These are phyloP conservation scores for Tadarida brasiliensis DNA, from an alignment of 2,797 vertebrate genomes.

Conservation along the genomic window DNA sequence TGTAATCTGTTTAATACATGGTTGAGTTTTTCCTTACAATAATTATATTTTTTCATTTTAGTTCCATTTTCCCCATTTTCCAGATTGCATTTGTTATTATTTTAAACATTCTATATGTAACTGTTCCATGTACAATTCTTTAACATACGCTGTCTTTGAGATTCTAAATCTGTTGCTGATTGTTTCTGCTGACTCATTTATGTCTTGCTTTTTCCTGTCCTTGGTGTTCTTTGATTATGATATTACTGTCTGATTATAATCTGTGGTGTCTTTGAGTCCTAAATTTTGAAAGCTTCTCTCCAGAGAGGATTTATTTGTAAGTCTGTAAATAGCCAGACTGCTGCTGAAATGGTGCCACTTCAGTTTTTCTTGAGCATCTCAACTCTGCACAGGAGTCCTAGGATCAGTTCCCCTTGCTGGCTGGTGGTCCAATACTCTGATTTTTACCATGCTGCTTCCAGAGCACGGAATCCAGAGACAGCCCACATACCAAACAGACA, in stretches of 20 bases:
- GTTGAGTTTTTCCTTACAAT: not conserved
- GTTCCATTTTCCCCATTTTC: not conserved
- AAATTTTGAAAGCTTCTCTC: not conserved
- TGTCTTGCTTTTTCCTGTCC: not conserved
- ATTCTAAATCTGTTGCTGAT: not conserved
- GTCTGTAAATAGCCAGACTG: not conserved
- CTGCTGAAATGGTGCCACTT: not conserved
- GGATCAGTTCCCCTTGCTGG: not conserved
- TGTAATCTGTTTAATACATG: not conserved
- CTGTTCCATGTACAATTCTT: not conserved
- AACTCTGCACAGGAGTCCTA: not conserved
- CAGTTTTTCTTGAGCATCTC: not conserved
- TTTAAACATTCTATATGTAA: not conserved
- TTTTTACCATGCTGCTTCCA: not conserved
- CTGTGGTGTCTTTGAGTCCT: not conserved
- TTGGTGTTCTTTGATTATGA: not conserved
- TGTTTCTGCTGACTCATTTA: slow-evolving; percentile 13
- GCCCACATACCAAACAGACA: not conserved
- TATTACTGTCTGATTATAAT: not conserved
- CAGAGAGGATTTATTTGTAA: not conserved
- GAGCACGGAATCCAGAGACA: not conserved
- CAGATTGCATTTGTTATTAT: not conserved
- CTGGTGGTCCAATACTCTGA: not conserved
- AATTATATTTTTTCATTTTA: slow-evolving; percentile 1
- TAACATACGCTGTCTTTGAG: not conserved